phyloP scores from a whole-genome alignment of 2,113 vertebrate species.

The Erythrocercus mccallii region DNA sequence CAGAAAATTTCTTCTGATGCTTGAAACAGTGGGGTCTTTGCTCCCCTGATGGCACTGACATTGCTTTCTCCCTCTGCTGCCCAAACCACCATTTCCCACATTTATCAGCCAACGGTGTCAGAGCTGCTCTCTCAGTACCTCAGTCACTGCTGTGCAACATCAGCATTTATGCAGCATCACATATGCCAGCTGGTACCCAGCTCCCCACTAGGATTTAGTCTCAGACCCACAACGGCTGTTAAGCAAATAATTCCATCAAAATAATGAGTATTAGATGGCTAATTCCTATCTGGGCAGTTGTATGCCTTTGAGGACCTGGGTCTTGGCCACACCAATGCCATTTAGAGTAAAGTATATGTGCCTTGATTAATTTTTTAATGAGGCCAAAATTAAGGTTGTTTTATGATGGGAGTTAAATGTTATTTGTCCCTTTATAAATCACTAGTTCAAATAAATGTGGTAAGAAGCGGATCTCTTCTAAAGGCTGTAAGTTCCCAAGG shows the following conservation, averaged over 20 bases:
- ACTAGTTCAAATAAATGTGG: conserved; percentile 25
- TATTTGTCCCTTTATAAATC: conserved; percentile 26
- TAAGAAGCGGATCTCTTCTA: conserved; percentile 16
- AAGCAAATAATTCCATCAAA: not conserved
- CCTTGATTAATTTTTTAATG: not conserved
- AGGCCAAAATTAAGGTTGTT: not conserved
- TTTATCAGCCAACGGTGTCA: not conserved
- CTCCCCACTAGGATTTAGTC: not conserved
- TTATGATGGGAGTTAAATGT: not conserved
- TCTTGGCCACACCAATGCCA: not conserved
- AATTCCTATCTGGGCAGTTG: not conserved
- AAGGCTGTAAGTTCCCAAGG: not conserved
- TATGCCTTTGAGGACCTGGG: not conserved
- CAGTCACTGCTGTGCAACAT: not conserved
- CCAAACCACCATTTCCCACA: not conserved
- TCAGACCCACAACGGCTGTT: not conserved
- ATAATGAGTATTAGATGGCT: not conserved
- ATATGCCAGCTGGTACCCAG: not conserved
- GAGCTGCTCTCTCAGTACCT: not conserved
- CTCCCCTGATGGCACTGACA: not conserved
- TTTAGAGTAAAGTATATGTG: not conserved
- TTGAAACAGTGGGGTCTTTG: not conserved
- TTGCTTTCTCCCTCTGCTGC: not conserved
- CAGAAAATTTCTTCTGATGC: not conserved
- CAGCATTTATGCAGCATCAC: not conserved